Evolutionary conservation across 2,113 vertebrate genomes (phyloP).

Genomic region (Mionectes macconnelli): DNA sequence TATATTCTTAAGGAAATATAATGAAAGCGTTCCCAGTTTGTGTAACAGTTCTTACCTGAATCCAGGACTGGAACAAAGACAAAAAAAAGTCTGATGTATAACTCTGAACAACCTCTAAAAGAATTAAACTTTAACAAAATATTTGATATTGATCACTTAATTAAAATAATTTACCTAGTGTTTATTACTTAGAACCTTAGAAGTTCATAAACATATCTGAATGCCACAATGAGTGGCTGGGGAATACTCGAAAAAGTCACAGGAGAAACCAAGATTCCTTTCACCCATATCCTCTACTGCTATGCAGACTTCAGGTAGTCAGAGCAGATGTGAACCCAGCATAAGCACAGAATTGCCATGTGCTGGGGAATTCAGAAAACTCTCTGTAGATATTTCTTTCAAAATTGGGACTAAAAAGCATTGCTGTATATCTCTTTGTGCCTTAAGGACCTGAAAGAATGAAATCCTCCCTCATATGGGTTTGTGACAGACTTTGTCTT

Average conservation of each 20-base stretch:
- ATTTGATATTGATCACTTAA: background rate
- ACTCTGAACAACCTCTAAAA: background rate
- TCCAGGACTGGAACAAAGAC: background rate
- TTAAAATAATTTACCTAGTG: background rate
- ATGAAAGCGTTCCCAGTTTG: background rate
- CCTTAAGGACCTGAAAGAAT: background rate
- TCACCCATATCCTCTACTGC: background rate
- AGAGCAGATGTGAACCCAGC: background rate
- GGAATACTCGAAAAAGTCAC: background rate
- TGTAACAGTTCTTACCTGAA: background rate
- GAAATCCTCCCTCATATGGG: background rate
- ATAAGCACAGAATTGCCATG: background rate
- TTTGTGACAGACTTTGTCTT: slow-evolving; percentile 3
- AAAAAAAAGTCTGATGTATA: background rate
- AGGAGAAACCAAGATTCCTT: background rate
- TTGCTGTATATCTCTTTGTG: background rate
- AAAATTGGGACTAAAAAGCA: background rate
- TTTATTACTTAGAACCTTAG: background rate
- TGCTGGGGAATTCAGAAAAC: background rate
- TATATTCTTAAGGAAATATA: background rate
- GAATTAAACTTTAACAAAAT: background rate
- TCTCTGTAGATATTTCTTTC: background rate
- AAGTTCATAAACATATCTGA: background rate
- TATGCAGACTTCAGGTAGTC: background rate
- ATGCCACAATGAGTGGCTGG: background rate